phyloP scores from a whole-genome alignment of 2,797 vertebrate species.

The Philypnodon macrostomus region DNA sequence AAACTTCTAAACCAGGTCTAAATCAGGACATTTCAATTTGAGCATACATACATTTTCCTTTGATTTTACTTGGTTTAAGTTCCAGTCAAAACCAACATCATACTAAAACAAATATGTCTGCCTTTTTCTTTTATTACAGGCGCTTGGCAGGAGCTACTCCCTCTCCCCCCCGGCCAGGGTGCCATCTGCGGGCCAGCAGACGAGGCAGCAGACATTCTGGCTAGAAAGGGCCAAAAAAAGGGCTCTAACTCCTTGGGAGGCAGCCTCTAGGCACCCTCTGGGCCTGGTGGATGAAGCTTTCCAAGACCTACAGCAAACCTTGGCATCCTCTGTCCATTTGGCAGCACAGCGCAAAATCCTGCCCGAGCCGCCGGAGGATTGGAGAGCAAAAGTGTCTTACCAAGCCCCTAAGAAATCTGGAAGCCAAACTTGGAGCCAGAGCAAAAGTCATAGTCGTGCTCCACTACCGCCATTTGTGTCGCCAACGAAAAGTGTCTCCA shows the following conservation, averaged over 20 bases:
- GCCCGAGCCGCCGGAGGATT: conserved; percentile 79
- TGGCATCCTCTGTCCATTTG: conserved; percentile 81
- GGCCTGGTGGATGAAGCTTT: conserved; percentile 91
- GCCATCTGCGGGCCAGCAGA: conserved; percentile 57
- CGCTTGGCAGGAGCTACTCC: conserved; percentile 73
- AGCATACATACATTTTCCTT: conserved; percentile 6
- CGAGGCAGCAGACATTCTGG: conserved; percentile 56
- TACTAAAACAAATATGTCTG: conserved; percentile 60
- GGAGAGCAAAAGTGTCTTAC: conserved; percentile 79
- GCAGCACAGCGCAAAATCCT: conserved; percentile 87
- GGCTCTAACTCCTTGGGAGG: conserved; percentile 89
- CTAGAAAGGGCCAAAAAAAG: conserved; percentile 74
- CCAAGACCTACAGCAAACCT: conserved; percentile 83
- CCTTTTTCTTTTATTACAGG: conserved; percentile 69
- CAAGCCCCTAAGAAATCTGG: conserved; percentile 49
- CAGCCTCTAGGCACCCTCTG: conserved; percentile 85
- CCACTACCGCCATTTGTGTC: conserved; percentile 49
- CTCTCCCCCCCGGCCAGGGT: conserved; percentile 82
- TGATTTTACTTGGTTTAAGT: conserved; percentile 32
- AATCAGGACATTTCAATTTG: too few relatives aligned
- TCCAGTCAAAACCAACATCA: conserved; percentile 37
- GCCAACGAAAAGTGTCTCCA: conserved; percentile 59
- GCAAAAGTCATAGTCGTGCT: conserved; percentile 31
- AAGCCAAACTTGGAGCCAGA: conserved; percentile 56
- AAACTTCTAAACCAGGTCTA: too few relatives aligned